A percentile compares a stretch with the other conserved stretches of the same genome.
phyloP scores from a whole-genome alignment of 2,113 vertebrate genomes.

The cattle (Bos taurus) region ARS-UCD2.0 NC_037356.1:47224001-47224500 shows the following conservation, averaged over 20 bases:
- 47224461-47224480: not conserved
- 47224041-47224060: rapidly evolving
- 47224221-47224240: not conserved
- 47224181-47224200: not conserved
- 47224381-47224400: not conserved
- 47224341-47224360: not conserved
- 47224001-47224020: not conserved
- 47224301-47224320: not conserved
- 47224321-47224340: not conserved
- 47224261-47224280: not conserved
- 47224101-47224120: not conserved
- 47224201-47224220: not conserved
- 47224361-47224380: not conserved
- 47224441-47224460: not conserved
- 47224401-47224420: not conserved
- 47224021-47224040: not conserved
- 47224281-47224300: not conserved
- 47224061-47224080: not conserved
- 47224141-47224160: not conserved
- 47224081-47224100: not conserved
- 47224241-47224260: not conserved
- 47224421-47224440: not conserved
- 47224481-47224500: rapidly evolving
- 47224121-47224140: not conserved
- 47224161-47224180: not conserved